Conservation (phyloP, 1,140 invertebrate genomes). For the Atta colombica region DNA sequence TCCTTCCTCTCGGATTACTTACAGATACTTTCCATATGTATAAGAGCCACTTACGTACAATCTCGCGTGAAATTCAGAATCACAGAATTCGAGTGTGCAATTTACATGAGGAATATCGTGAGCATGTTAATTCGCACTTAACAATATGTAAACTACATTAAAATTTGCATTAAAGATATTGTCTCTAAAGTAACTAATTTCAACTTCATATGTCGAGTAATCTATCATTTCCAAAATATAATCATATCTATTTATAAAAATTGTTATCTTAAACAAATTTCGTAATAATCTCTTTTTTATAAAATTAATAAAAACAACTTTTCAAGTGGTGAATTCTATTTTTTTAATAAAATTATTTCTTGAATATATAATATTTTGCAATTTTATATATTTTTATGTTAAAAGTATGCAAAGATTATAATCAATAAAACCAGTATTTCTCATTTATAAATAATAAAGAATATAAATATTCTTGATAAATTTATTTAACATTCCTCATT, state of each 20-base stretch:
- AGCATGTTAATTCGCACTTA: constrained; percentile 4
- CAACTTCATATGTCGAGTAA: not conserved
- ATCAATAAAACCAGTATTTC: not conserved
- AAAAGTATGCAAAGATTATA: not conserved
- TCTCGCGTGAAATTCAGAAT: constrained; percentile 42
- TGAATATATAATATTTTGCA: not conserved
- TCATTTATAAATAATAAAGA: not conserved
- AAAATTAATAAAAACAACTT: not conserved
- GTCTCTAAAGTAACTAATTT: constrained; percentile 1
- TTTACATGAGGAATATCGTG: constrained; percentile 12
- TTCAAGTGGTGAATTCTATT: not conserved
- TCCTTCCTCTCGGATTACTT: constrained; percentile 46
- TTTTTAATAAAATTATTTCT: not conserved
- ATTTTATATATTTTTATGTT: not conserved
- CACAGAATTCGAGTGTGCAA: constrained; percentile 13
- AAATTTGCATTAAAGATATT: not conserved
- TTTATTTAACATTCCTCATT: constrained; percentile 17
- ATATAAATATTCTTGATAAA: too few species aligned
- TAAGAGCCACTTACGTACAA: constrained; percentile 55
- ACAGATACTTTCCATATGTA: constrained; percentile 63
- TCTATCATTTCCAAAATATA: not conserved
- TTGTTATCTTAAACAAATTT: not conserved
- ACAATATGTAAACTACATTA: not conserved
- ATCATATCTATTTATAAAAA: not conserved
- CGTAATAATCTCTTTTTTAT: not conserved